These are phyloP conservation scores for Ganaspis sp. DNA, from an alignment of 1,140 invertebrate genomes.

Conservation along the genomic window DNA sequence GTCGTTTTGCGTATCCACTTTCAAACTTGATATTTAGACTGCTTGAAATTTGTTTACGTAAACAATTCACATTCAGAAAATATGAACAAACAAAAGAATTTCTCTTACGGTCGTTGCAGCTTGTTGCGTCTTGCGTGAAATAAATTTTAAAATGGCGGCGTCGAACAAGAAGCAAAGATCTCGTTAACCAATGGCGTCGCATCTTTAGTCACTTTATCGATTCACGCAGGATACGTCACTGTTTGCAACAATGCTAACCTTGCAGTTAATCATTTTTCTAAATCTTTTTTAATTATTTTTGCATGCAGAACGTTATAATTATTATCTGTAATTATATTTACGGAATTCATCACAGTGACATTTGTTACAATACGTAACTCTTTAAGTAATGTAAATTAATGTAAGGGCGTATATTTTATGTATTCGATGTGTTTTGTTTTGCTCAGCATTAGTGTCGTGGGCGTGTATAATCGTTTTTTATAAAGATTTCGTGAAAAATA, in stretches of 20 bases:
- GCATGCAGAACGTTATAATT: not conserved
- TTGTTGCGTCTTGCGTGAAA: constrained; percentile 14
- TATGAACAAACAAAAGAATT: constrained; percentile 13
- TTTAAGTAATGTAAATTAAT: constrained; percentile 1
- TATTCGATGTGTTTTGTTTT: not conserved
- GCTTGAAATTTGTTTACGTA: not conserved
- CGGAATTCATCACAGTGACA: not conserved
- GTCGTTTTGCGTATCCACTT: not conserved
- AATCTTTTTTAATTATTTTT: not conserved
- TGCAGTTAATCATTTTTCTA: not conserved
- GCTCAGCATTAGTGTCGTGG: not conserved
- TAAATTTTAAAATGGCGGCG: not conserved
- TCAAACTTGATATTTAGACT: not conserved
- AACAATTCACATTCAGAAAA: not conserved
- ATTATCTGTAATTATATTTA: not conserved
- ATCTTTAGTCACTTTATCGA: not conserved
- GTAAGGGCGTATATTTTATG: not conserved
- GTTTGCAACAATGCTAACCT: not conserved
- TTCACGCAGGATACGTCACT: not conserved
- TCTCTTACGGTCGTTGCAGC: not conserved
- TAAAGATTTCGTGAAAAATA: not conserved
- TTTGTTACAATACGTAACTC: constrained; percentile 1
- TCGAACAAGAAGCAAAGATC: not conserved
- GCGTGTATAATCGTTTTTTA: not conserved
- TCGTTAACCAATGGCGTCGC: constrained; percentile 4